Evolutionary conservation across 2,113 vertebrate genomes (phyloP).

Genomic region (Scatophagus argus): DNA sequence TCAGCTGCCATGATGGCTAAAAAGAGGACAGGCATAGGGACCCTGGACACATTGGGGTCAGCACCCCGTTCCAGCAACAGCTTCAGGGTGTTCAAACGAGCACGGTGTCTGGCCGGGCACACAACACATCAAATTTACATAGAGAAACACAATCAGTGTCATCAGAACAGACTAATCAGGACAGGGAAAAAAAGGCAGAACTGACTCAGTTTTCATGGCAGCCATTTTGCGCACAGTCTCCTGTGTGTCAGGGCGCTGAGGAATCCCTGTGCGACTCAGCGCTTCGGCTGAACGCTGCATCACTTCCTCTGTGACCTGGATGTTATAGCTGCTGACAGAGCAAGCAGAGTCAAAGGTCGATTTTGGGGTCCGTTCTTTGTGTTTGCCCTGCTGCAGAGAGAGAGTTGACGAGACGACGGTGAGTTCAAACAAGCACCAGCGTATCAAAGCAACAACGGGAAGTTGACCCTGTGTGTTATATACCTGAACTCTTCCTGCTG

Average conservation of each 20-base stretch:
- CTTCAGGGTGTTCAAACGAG: conserved; percentile 82
- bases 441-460: neutral
- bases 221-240: conserved; percentile 74
- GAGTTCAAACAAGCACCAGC: neutral
- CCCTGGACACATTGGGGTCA: conserved; percentile 84
- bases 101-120: conserved; percentile 72
- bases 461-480: neutral
- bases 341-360: conserved; percentile 50
- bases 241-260: conserved; percentile 34
- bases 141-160: neutral
- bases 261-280: conserved; percentile 52
- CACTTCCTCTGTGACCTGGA: conserved; percentile 62
- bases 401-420: neutral
- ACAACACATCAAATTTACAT: neutral
- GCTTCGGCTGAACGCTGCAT: conserved; percentile 69
- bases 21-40: conserved; percentile 87
- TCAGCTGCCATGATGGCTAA: conserved; percentile 88
- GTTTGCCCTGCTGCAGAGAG: conserved; percentile 10
- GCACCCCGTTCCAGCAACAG: conserved; percentile 87
- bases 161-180: neutral
- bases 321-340: conserved; percentile 55
- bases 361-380: neutral
- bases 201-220: conserved; percentile 76
- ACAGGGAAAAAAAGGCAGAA: neutral
- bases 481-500: conserved; percentile 25